Evolutionary conservation across 2,888 invertebrate genomes (phyloP).

Genomic region (Hydroisotoma schaefferi): DNA sequence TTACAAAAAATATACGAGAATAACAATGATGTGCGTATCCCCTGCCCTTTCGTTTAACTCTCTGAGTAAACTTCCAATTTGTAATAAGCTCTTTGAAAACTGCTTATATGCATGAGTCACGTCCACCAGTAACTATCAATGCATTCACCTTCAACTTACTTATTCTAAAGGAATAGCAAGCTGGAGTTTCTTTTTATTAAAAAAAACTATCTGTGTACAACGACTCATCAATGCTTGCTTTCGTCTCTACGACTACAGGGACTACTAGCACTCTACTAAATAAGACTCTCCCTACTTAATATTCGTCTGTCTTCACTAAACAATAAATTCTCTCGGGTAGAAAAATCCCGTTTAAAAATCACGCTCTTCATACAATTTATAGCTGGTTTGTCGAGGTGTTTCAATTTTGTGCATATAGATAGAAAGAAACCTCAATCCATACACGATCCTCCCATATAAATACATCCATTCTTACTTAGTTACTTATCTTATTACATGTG

Average conservation of each 20-base stretch:
- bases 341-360: constrained; percentile 23
- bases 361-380: constrained; percentile 22
- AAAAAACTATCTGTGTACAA: background rate
- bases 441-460: constrained; percentile 7
- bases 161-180: no score
- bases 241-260: background rate
- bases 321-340: constrained; percentile 17
- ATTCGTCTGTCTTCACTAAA: constrained; percentile 11
- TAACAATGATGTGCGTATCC: no score
- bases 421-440: background rate
- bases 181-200: background rate
- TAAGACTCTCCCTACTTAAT: background rate
- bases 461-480: constrained; percentile 8
- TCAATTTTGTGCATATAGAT: constrained; percentile 3
- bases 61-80: no score
- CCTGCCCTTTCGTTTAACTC: no score
- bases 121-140: no score
- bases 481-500: background rate
- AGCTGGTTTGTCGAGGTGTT: constrained; percentile 19
- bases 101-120: no score
- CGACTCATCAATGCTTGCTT: no score
- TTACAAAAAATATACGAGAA: no score
- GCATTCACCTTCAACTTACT: no score
- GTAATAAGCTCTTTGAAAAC: no score
- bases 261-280: background rate